Percentiles rank a stretch among this genome's conserved stretches.
Evolutionary conservation across 2,888 invertebrate species (phyloP).

Genomic region (Deroplatys truncata): DNA sequence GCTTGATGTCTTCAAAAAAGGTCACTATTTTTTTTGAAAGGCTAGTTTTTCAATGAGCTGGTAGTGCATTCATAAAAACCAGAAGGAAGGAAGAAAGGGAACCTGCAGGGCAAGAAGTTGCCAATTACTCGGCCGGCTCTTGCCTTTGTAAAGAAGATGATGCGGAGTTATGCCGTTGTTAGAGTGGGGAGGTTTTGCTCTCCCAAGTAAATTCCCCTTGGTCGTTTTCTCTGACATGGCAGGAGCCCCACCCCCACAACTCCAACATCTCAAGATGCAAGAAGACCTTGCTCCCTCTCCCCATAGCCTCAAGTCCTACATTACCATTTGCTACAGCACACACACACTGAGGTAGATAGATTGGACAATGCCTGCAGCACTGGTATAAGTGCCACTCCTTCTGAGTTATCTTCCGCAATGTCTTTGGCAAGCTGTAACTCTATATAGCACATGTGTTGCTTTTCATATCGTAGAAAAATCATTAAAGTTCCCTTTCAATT

Average conservation of each 20-base stretch:
- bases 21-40: neutral
- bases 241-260: conserved; percentile 17
- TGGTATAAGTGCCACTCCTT: neutral
- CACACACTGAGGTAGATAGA: conserved; percentile 11
- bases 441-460: too few species aligned
- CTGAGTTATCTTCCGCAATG: too few species aligned
- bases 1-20: neutral
- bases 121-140: neutral
- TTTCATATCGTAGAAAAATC: too few species aligned
- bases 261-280: conserved; percentile 18
- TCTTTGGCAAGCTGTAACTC: too few species aligned
- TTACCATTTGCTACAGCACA: conserved; percentile 27
- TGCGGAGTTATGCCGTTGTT: neutral
- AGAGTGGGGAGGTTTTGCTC: conserved; percentile 4
- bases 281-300: neutral
- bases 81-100: neutral
- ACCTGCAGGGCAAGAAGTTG: neutral
- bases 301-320: conserved; percentile 16
- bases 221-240: conserved; percentile 25
- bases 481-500: too few species aligned
- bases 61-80: neutral
- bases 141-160: neutral
- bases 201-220: conserved; percentile 26
- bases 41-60: neutral
- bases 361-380: neutral